Evolutionary conservation across 1,140 invertebrate genomes (phyloP).

Genomic region (Microvelia longipes): DNA sequence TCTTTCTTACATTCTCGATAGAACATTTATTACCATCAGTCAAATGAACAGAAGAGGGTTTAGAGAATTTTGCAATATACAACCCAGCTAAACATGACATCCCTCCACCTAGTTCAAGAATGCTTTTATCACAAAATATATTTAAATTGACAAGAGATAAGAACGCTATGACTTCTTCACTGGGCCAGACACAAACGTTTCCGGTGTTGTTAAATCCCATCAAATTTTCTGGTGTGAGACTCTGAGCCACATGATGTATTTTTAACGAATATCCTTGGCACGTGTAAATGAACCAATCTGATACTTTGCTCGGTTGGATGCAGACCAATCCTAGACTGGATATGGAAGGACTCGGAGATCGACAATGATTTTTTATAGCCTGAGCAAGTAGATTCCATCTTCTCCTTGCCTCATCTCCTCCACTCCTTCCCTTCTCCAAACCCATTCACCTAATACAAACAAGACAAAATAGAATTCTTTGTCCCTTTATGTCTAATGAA

Average conservation of each 20-base stretch:
- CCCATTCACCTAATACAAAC: conserved; percentile 10
- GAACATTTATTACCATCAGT: conserved; percentile 66
- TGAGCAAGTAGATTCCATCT: conserved; percentile 53
- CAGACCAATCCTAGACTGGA: conserved; percentile 38
- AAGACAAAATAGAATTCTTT: too few relatives aligned
- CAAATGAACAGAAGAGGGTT: conserved; percentile 40
- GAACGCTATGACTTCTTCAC: conserved; percentile 67
- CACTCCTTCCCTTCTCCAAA: conserved; percentile 8
- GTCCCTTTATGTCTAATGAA: too few relatives aligned
- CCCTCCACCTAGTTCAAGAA: conserved; percentile 67
- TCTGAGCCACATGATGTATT: conserved; percentile 41
- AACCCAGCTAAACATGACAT: conserved; percentile 73
- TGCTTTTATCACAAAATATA: conserved; percentile 43
- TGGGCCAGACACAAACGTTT: conserved; percentile 82
- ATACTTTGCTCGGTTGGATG: conserved; percentile 25
- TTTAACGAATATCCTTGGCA: conserved; percentile 33
- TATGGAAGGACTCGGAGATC: conserved; percentile 32
- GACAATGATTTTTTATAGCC: conserved; percentile 34
- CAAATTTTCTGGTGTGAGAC: conserved; percentile 49
- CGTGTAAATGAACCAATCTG: conserved; percentile 34
- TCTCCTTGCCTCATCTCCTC: conserved; percentile 35
- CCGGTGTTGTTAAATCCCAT: conserved; percentile 81
- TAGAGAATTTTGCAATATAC: conserved; percentile 50
- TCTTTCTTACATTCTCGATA: conserved; percentile 53
- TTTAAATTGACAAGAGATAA: conserved; percentile 42